Evolutionary conservation across 2,797 vertebrate genomes (phyloP).

Genomic region (Eulemur rubriventer): DNA sequence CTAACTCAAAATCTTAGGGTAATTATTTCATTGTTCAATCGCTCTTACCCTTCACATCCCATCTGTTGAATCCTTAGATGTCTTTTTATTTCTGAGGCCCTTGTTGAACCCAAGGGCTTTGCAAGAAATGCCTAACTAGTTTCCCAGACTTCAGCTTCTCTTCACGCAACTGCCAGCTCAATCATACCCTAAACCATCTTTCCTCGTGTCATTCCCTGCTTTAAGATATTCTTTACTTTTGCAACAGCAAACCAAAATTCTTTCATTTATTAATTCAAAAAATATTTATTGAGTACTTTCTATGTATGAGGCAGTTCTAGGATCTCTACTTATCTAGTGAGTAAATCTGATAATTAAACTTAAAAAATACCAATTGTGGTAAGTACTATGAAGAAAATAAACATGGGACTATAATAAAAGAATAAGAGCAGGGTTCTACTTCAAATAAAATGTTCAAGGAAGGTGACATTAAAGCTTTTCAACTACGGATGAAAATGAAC

Average conservation of each 20-base stretch:
- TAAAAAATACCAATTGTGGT: not conserved
- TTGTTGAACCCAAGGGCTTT: not conserved
- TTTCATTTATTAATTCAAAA: not conserved
- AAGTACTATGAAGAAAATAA: not conserved
- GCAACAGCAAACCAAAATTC: not conserved
- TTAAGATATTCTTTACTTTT: not conserved
- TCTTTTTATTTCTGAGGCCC: not conserved
- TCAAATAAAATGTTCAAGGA: not conserved
- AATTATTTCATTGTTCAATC: not conserved
- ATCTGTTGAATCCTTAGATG: not conserved
- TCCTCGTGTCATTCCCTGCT: not conserved
- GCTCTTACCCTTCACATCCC: not conserved
- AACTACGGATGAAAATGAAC: not conserved
- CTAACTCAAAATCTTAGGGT: not conserved
- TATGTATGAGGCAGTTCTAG: not conserved
- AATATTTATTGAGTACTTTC: not conserved
- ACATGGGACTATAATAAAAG: not conserved
- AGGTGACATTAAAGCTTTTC: not conserved
- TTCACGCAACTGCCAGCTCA: not conserved
- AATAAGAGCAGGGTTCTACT: not conserved
- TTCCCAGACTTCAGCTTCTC: not conserved
- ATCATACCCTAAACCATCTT: not conserved
- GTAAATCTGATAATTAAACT: not conserved
- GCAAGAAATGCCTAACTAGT: not conserved
- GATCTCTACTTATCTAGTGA: not conserved